Evolutionary conservation across 2,113 vertebrate genomes (phyloP), one percentile per base, ranked within the genome.

Genomic region (Peucedramus taeniatus): DNA sequence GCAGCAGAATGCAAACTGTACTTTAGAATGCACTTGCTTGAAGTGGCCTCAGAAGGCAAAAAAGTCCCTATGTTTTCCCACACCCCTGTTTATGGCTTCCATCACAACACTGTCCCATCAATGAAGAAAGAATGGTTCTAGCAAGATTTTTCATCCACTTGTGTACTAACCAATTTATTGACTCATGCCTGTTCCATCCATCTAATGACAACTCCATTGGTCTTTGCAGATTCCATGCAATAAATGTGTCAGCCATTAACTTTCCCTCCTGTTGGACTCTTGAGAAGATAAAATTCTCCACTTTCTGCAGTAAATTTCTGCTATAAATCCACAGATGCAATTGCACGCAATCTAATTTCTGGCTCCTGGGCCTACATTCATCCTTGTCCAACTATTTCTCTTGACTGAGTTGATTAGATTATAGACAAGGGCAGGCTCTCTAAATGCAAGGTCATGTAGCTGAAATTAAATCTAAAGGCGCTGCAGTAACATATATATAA

Each of bases 381-480:
- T 94, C 85, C 83, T 90, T 93, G 93, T 96, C 94, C 72, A 93
- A 94, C 85, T 75, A 83, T 77, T 96, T 83, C 85, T 92, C 94
- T 92, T 94, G 79, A 96, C 93, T 83, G 90, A 94, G 35, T 49
- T 89, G 92, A 97, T 96, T 95, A 83, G 85, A 90, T 97, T 96
- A 94, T 40, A 92, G 87, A 81, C 87, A 91, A 96, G 92, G 94
- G 92, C 85, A 95, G 79, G 56, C 19, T 3, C 53, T 78, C 75
- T 86, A 96, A 97, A 95, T 89, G 68, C 90, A 96, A 96, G 96
- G 92, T 95, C 92, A 68, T 70, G 68, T 49, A 81, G 47, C 71
- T 95, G 71, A 95, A 97, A 96, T 97, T 93, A 89, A 96, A 96
- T 94, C 88, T 68, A 83, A 83, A 96, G 76, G 69, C 87, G 56